These are phyloP conservation scores for Octodonta nipae DNA, from an alignment of 2,888 invertebrate genomes.

Conservation along the genomic window DNA sequence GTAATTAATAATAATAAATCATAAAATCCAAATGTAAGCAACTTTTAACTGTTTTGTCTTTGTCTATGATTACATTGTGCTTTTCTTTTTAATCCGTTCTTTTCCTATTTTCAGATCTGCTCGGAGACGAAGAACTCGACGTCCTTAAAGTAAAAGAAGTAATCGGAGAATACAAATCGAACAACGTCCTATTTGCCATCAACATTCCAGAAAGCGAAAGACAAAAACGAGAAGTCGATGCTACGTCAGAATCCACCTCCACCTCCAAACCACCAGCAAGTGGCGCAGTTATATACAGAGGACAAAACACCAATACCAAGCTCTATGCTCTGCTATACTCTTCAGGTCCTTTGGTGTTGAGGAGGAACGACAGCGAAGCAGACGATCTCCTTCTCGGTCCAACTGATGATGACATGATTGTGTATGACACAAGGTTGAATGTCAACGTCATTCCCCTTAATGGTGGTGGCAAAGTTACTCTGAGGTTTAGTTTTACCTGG, in stretches of 20 bases:
- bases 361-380: constrained; percentile 17
- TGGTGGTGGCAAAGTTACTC: constrained; percentile 25
- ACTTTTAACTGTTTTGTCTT: too few species aligned
- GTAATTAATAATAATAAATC: too few species aligned
- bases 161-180: constrained; percentile 7
- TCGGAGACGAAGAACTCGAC: constrained; percentile 12
- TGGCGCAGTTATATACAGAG: constrained; percentile 26
- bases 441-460: constrained; percentile 26
- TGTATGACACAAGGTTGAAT: constrained; percentile 24
- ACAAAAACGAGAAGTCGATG: constrained; percentile 11
- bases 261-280: constrained; percentile 7
- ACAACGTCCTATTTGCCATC: constrained; percentile 14
- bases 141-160: constrained; percentile 9
- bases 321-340: constrained; percentile 26
- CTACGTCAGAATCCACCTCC: constrained; percentile 3
- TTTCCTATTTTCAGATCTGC: constrained; percentile 18
- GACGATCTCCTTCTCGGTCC: constrained; percentile 17
- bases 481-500: constrained; percentile 29
- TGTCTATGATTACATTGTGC: too few species aligned
- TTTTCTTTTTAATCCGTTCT: too few species aligned
- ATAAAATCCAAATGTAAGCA: too few species aligned
- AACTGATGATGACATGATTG: constrained; percentile 19
- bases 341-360: constrained; percentile 24
- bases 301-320: constrained; percentile 16
- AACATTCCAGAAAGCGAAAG: constrained; percentile 10